Evolutionary conservation across 2,888 invertebrate species (phyloP).

Genomic region (Ctenicera cuprea): DNA sequence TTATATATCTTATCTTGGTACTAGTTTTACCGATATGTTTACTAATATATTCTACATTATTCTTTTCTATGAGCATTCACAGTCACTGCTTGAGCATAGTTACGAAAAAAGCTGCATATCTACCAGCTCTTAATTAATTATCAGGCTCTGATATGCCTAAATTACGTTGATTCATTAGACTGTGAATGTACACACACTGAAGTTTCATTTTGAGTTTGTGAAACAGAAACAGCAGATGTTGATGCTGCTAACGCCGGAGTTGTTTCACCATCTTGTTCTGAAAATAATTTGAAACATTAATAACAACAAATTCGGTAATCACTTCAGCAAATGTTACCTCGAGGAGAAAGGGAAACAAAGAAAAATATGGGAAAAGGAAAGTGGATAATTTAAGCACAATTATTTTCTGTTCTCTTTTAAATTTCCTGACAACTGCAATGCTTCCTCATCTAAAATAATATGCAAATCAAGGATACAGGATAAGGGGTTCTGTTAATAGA

Average conservation of each 20-base stretch:
- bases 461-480: not conserved
- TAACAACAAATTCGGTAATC: no score
- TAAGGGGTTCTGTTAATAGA: not conserved
- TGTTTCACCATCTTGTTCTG: slow-evolving; percentile 63
- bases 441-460: not conserved
- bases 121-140: no score
- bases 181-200: slow-evolving; percentile 29
- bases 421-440: slow-evolving; percentile 22
- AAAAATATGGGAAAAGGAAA: not conserved
- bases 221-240: slow-evolving; percentile 42
- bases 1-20: no score
- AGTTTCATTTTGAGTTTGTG: slow-evolving; percentile 16
- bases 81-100: no score
- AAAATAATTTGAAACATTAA: not conserved
- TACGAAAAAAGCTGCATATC: no score
- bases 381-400: not conserved
- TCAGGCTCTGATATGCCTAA: not conserved
- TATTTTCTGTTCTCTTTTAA: slow-evolving; percentile 13
- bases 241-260: slow-evolving; percentile 62
- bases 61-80: no score
- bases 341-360: slow-evolving; percentile 3
- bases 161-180: not conserved
- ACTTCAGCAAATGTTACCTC: slow-evolving; percentile 7
- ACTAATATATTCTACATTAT: no score
- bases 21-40: no score